Evolutionary conservation across 2,797 vertebrate genomes (phyloP), one percentile per base, ranked within the genome.

Genomic region (Manis javanica): DNA sequence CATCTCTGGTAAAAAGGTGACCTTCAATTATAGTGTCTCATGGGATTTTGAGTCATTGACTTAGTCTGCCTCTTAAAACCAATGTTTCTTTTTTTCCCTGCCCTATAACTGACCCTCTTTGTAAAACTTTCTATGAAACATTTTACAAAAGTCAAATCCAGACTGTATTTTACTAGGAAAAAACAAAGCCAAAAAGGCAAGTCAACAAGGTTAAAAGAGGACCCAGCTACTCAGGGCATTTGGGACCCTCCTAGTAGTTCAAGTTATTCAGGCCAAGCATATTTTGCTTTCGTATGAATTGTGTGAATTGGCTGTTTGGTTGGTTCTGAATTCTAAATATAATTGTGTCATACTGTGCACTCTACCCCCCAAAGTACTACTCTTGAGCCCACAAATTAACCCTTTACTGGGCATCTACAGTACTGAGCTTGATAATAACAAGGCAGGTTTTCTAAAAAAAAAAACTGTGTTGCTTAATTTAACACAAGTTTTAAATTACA

Each of bases 121-220:
- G n/a, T 85, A 85, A 85, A 95, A 92, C 42, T 86, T 92, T 84
- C 34, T 46, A 69, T 91, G 46, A 95, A 95, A 92, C 5, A 81
- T 84, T 84, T 95, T 91, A 91, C 1, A 78, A 83, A 91, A 72
- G 68, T 2, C 16, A 83, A 86, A 89, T 93, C 26, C 21, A 95
- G 92, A 96, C 46, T 87, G 37, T 34, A 42, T 71, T 29, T 93
- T 89, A 92, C 15, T 42, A 46, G 24, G 59, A 68, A 59, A 91
- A 96, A 94, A 92, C 53, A 93, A 94, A 78, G 79, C 3, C 84
- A 82, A 53, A 12, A 86, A 72, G 66, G 71, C 77, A 90, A 90
- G 63, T 81, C 31, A 87, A 51, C 34, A 66, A 94, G 12, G 8
- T 92, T 91, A 96, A 90, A 63, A 95, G 13, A 87, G 51, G 79